These are phyloP conservation scores for Kryptopterus vitreolus DNA, from an alignment of 2,797 vertebrate genomes.

Conservation along the genomic window DNA sequence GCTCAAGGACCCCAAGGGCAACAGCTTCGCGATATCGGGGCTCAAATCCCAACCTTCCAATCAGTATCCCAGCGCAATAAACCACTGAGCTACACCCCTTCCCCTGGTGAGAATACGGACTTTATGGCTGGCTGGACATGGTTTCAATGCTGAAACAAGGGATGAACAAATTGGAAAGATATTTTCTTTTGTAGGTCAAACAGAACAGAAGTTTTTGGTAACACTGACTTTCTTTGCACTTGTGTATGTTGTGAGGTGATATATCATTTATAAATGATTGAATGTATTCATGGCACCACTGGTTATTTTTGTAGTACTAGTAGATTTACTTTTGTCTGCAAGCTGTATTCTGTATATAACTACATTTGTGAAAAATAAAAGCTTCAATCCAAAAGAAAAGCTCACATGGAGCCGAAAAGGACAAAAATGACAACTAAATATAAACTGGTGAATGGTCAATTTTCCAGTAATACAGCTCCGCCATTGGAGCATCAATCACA, in stretches of 20 bases:
- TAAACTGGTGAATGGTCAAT: not conserved
- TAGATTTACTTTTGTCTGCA: too few relatives aligned
- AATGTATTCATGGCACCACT: not conserved
- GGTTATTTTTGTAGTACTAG: too few relatives aligned
- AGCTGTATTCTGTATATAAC: too few relatives aligned
- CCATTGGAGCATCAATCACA: not conserved
- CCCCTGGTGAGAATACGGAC: not conserved
- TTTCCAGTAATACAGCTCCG: not conserved
- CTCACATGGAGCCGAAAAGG: not conserved
- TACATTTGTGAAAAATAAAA: too few relatives aligned
- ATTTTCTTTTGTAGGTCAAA: not conserved
- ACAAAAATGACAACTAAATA: not conserved
- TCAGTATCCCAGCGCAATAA: too few relatives aligned
- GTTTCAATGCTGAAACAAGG: too few relatives aligned
- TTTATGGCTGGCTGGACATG: not conserved
- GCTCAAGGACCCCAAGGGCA: too few relatives aligned
- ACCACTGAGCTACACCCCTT: too few relatives aligned
- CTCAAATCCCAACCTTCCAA: too few relatives aligned
- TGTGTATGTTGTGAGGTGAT: not conserved
- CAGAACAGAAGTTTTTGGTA: not conserved
- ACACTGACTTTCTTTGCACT: not conserved
- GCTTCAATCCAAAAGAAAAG: not conserved
- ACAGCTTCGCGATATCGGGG: too few relatives aligned
- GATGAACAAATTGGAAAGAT: too few relatives aligned
- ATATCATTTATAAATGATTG: not conserved